Base-by-base conservation (phyloP, 2,888 invertebrate species). In the Latrodectus hesperus region DNA sequence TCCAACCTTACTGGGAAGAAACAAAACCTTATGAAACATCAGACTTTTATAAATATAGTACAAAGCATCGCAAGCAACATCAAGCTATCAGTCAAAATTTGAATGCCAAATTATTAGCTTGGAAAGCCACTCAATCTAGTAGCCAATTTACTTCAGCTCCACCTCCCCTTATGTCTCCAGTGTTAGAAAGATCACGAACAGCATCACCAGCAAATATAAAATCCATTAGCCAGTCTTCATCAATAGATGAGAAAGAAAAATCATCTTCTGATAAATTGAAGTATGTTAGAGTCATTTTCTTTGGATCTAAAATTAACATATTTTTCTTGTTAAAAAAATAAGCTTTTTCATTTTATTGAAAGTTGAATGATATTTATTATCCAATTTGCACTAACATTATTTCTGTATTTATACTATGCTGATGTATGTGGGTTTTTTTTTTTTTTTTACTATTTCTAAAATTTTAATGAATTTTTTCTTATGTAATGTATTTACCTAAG, bases 1-100 rank as follows among this genome's bases (percentile, higher is more conserved):
- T 96, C 93, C 96, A 96, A 92, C 97, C 97, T 0, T 97, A 97
- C 82, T 90, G 90, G 88, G 98, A 99, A 93, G 96, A 97, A 84
- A 96, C 97, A 0, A 99, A 99, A 92, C 98, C 98, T 2, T 99
- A 98, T 93, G 98, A 98, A 94, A 98, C 98, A 96, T 96, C 98
- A 0, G 99, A 99, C 93, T 98, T 98, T 92, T 99, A 98, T 92
- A 99, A 98, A 93, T 99, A 99, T 92, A 98, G 98, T 79, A 98
- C 97, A 11, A 97, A 98, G 92, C 97, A 96, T 92, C 94, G 98
- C 89, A 95, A 97, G 76, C 87, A 88, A 65, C 82, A 88, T 11
- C 83, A 88, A 53, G 78, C 77, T 9, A 82, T 82, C 17, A 87
- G 87, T 77, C 87, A 87, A 52, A 87, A 73, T 67, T 26, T 87